Evolutionary conservation across 2,113 vertebrate species (phyloP).

Genomic region (Ailurus styani): DNA sequence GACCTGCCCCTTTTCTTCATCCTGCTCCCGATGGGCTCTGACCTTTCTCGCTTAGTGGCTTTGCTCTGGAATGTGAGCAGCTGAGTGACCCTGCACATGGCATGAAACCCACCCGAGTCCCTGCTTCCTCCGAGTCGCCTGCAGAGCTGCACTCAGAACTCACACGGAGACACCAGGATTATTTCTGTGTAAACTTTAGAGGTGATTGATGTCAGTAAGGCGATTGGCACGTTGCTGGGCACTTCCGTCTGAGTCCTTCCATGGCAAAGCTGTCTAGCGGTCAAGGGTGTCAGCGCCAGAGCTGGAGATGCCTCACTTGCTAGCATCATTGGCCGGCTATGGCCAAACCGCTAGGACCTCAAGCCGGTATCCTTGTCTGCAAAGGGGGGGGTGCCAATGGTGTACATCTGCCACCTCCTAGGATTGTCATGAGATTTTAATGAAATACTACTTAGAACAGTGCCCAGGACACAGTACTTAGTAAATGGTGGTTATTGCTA

Average conservation of each 20-base stretch:
- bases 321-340: background rate
- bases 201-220: background rate
- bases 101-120: background rate
- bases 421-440: background rate
- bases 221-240: background rate
- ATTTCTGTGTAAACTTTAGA: background rate
- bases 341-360: background rate
- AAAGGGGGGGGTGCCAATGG: too few species aligned
- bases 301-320: background rate
- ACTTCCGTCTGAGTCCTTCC: background rate
- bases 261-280: background rate
- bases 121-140: background rate
- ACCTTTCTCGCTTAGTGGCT: background rate
- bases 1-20: background rate
- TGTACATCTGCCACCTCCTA: background rate
- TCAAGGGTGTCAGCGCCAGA: background rate
- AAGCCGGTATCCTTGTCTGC: background rate
- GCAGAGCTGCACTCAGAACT: background rate
- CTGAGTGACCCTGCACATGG: background rate
- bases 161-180: background rate
- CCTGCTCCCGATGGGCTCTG: background rate
- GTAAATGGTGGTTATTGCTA: background rate
- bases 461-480: background rate
- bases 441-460: background rate
- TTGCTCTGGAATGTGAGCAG: background rate